Base-by-base conservation (phyloP, 2,888 invertebrate species). In the Noctua fimbriata region DNA sequence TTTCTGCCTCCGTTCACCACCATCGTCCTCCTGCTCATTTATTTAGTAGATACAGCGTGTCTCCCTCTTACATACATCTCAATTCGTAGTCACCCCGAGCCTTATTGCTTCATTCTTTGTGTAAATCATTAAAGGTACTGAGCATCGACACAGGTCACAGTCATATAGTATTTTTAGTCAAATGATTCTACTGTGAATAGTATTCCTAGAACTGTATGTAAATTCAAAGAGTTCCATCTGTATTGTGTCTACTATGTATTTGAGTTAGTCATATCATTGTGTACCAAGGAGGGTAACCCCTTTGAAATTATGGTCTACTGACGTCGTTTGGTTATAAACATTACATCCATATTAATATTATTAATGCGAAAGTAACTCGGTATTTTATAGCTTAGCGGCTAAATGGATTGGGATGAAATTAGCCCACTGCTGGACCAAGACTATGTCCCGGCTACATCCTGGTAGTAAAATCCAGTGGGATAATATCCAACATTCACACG, bases 111-210 rank as follows among this genome's bases (percentile, higher is more conserved):
- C 32, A 24, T 55, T 32, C 28, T n/a, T 32, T 9, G 6, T 63
- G 24, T 12, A 28, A 41, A 28, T 18, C 60, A 72, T 71, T 63
- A 24, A 1, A 67, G 6, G n/a, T 67, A 58, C 16, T 12, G 21
- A 28, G 1, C 52, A 41, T 24, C 66, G n/a, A 36, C 41, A 16
- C 41, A 44, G n/a, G 16, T 67, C 63, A 72, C n/a, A 80, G 72
- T 82, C 85, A 81, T 85, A 16, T 58, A 73, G 63, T 81, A 82
- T 81, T 85, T 85, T 81, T 85, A 81, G 60, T 49, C 49, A 49
- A 73, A 69, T 85, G 73, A 85, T 82, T 73, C 85, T 49, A 58
- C 41, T 66, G 28, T 49, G n/a, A 58, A 69, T 76, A 60, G 47
- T 86, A 52, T 83, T 76, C 86, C n/a, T 69, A 69, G 76, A 72